Conservation (phyloP, 2,888 invertebrate species). For the Drosophila nr. fundita region DNA sequence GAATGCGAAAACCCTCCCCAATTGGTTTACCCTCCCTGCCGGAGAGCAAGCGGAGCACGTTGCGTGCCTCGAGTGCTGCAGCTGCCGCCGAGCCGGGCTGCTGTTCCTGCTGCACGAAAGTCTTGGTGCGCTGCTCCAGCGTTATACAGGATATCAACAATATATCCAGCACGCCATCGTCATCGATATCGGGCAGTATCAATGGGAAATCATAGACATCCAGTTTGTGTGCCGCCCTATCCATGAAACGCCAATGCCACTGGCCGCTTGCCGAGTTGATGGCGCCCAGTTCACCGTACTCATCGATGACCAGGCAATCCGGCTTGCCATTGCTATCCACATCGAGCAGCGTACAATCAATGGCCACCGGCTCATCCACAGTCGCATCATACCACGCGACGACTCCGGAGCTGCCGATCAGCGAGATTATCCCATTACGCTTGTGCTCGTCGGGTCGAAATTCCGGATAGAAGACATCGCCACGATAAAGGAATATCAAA, state of each 20-base stretch:
- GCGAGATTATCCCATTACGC: conserved; percentile 88
- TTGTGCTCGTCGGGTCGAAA: conserved; percentile 84
- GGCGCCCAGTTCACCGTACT: conserved; percentile 88
- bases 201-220: conserved; percentile 89
- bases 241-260: conserved; percentile 86
- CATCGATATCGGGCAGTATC: conserved; percentile 90
- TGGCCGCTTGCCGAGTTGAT: conserved; percentile 88
- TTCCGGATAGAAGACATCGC: conserved; percentile 87
- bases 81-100: conserved; percentile 35
- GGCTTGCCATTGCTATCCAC: conserved; percentile 89
- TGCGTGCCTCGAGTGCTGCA: conserved; percentile 84
- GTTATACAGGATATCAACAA: conserved; percentile 87
- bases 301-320: conserved; percentile 91
- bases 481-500: conserved; percentile 90
- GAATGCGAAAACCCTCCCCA: conserved; percentile 87
- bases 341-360: conserved; percentile 91
- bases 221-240: conserved; percentile 84
- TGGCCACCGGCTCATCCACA: conserved; percentile 88
- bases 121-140: conserved; percentile 76
- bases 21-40: conserved; percentile 89
- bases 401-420: conserved; percentile 89
- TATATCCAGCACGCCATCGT: conserved; percentile 90
- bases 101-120: conserved; percentile 58
- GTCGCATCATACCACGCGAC: conserved; percentile 91
- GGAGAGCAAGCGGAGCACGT: conserved; percentile 89